Conservation (phyloP, 2,113 vertebrate species). For the Myocastor coypus region DNA sequence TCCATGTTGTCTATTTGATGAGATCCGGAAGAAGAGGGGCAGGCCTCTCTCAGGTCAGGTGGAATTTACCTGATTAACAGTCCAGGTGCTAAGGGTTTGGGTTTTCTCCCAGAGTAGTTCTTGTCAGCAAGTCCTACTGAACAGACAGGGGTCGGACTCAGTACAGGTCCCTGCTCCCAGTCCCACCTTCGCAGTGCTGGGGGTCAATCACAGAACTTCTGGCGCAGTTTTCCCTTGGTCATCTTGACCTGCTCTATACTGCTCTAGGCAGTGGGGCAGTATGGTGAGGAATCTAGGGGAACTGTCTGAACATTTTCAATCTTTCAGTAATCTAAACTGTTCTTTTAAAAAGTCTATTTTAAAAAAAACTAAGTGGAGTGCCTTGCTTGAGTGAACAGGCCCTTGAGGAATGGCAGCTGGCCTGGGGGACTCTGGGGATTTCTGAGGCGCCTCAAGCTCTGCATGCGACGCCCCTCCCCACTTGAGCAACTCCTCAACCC, state of each 20-base stretch:
- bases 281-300: background rate
- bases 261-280: background rate
- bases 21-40: background rate
- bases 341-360: background rate
- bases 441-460: background rate
- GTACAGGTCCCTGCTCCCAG: background rate
- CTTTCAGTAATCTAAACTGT: conserved; percentile 31
- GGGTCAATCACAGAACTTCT: background rate
- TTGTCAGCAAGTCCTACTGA: background rate
- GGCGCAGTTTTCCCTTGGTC: background rate
- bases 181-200: background rate
- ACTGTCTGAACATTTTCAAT: background rate
- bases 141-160: background rate
- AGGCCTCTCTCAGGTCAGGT: background rate
- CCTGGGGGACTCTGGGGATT: background rate
- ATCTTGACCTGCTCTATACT: background rate
- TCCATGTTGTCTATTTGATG: background rate
- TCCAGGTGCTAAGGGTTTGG: background rate
- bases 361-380: background rate
- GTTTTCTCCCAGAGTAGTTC: conserved; percentile 1
- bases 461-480: background rate
- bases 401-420: background rate
- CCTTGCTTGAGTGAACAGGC: background rate
- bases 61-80: background rate
- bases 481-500: background rate